Evolutionary conservation across 2,113 vertebrate genomes (phyloP).

Genomic region (cat (Felis catus)): F.catus_Fca126_mat1.0 CM031412.1:30961001-30961500

Average conservation of each 20-base stretch:
- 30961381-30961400: background rate
- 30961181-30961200: background rate
- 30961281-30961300: background rate
- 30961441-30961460: background rate
- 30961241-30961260: background rate
- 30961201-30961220: constrained; percentile 36
- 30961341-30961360: background rate
- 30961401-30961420: background rate
- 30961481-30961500: background rate
- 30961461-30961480: background rate
- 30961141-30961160: background rate
- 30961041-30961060: background rate
- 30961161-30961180: background rate
- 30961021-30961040: constrained; percentile 9
- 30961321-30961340: background rate
- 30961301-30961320: background rate
- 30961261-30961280: background rate
- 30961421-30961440: background rate
- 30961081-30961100: background rate
- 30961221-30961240: background rate
- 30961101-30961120: background rate
- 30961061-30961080: background rate
- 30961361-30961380: background rate
- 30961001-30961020: background rate
- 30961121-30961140: background rate